Evolutionary conservation across 30 jellyfish, hydroid and myxozoan genomes (phyloP), one percentile per base, ranked within the genome.

Genomic region (Mastigias papua): DNA sequence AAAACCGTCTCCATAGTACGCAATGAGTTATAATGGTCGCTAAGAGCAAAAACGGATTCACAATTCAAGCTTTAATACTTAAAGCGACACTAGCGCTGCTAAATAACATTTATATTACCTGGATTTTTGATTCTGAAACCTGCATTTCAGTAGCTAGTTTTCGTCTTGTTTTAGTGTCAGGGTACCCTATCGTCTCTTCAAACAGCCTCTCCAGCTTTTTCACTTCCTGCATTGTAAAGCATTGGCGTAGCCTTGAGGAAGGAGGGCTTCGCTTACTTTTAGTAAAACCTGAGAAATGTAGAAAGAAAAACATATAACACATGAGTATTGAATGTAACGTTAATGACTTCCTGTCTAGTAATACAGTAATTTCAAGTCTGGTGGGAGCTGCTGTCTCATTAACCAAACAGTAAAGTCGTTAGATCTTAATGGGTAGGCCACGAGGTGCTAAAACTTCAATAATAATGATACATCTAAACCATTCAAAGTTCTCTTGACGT

Each of bases 101-200:
- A n/a, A n/a, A n/a, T n/a, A 54, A 54, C 67, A 54, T 21, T 54
- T 19, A 54, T 16, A 54, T 54, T 81, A 82, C 92, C 92, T 82
- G 92, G 28, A 82, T 82, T 57, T 70, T 68, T 2, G 92, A 82
- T 48, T 82, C 92, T 2, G 92, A 82, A 29, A 70, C 92, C 42
- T 82, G 84, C 92, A 82, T 67, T 46, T 82, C 82, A 23, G 66
- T 58, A 21, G 92, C 92, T 46, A 82, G 29, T 69, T 68, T 60
- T 57, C 62, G 54, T 11, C 92, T 13, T 48, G 86, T 82, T 48
- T 71, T 69, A 17, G 92, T 69, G 74, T 82, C 92, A 1, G 92
- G 92, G 65, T 82, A 82, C 4, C 88, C 88, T 21, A 63, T 82
- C 28, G 92, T 67, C 13, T 82, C 92, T 82, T 82, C 84, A 30